Conservation (phyloP, 2,797 vertebrate genomes). For the Tokudaia muenninki region DNA sequence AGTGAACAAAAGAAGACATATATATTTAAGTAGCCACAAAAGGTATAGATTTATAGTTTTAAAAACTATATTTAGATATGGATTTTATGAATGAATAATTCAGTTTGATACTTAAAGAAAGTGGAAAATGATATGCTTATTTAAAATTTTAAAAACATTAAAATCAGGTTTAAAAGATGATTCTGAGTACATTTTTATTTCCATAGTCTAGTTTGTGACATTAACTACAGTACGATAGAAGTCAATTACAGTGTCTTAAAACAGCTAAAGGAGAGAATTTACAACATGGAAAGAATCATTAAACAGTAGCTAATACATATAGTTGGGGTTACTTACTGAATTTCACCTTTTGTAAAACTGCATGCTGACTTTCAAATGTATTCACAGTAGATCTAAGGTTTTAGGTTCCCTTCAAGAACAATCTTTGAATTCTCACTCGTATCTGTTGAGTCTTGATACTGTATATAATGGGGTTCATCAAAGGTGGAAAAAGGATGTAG, state of each 20-base stretch:
- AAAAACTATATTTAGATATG: neutral
- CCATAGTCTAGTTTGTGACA: neutral
- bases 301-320: neutral
- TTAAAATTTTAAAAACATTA: neutral
- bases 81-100: neutral
- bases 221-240: neutral
- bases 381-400: neutral
- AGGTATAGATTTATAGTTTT: neutral
- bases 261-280: neutral
- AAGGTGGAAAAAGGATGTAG: slow-evolving; percentile 77
- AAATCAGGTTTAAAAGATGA: neutral
- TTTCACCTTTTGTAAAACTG: neutral
- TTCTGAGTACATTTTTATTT: neutral
- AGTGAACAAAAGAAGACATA: neutral
- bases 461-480: slow-evolving; percentile 82
- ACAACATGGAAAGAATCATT: neutral
- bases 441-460: slow-evolving; percentile 81
- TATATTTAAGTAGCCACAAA: neutral
- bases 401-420: slow-evolving; percentile 50
- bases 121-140: neutral
- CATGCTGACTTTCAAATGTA: neutral
- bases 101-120: neutral
- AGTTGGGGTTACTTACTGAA: neutral
- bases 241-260: neutral
- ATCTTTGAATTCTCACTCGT: slow-evolving; percentile 50